A percentile compares a stretch with the other conserved stretches of the same genome.
Conservation (phyloP, 2,888 invertebrate species). For the Caenorhabditis sp. region DNA sequence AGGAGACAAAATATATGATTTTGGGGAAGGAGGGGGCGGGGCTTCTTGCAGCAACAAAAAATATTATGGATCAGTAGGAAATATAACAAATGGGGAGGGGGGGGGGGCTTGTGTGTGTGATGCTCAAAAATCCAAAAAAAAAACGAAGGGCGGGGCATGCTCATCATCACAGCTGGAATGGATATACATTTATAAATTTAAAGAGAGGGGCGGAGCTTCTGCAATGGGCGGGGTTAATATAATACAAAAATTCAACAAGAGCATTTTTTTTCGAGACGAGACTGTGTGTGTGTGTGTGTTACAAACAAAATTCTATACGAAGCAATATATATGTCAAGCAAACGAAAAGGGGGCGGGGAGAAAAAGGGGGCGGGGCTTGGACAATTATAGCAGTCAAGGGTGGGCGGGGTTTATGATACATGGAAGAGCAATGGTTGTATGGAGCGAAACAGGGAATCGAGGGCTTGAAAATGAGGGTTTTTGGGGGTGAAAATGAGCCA, state of each 20-base stretch:
- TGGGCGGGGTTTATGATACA: too few species aligned
- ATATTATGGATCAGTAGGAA: too few species aligned
- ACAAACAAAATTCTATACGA: constrained; percentile 29
- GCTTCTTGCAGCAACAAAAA: too few species aligned
- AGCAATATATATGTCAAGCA: not conserved
- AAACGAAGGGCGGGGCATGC: constrained; percentile 9
- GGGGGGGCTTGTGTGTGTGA: not conserved
- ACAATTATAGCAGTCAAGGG: too few species aligned
- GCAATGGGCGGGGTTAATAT: constrained; percentile 21
- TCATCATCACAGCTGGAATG: constrained; percentile 67
- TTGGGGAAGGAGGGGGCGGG: too few species aligned
- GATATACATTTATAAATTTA: constrained; percentile 48
- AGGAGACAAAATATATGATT: too few species aligned
- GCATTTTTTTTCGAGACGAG: not conserved
- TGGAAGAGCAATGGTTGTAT: too few species aligned
- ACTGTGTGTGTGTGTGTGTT: too few species aligned
- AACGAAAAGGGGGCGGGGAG: constrained; percentile 2
- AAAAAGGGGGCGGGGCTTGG: not conserved
- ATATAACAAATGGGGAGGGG: too few species aligned
- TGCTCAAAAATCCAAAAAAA: not conserved
- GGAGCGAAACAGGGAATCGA: too few species aligned
- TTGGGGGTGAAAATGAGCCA: not conserved
- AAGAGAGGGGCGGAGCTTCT: not conserved
- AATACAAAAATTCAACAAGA: constrained; percentile 11
- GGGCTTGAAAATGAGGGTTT: too few species aligned